These are phyloP conservation scores for Steatornis caripensis DNA, from an alignment of 2,113 vertebrate genomes.

Conservation along the genomic window DNA sequence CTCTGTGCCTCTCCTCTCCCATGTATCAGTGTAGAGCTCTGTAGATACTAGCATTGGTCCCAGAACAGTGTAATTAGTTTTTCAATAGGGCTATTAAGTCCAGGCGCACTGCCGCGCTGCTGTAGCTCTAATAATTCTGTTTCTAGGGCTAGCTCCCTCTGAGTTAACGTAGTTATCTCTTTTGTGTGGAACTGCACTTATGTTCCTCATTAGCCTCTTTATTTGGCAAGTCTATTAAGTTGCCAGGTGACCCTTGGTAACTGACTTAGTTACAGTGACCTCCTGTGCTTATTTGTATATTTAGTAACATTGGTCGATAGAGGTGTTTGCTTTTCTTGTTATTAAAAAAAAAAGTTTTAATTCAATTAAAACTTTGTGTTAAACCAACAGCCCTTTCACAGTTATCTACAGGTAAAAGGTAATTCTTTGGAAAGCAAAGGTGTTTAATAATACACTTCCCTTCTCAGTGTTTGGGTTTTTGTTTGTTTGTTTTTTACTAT, in stretches of 20 bases:
- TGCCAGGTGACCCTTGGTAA: neutral
- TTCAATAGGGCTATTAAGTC: conserved; percentile 19
- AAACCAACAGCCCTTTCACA: neutral
- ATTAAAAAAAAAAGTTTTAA: neutral
- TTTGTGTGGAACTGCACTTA: neutral
- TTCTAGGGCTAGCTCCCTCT: conserved; percentile 13
- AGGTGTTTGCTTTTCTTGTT: neutral
- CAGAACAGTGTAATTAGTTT: conserved; percentile 38
- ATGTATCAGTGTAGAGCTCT: neutral
- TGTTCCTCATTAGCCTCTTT: neutral
- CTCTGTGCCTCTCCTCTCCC: neutral
- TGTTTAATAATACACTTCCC: neutral
- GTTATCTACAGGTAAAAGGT: neutral
- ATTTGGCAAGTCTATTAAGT: neutral
- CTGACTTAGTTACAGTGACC: neutral
- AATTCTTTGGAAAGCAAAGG: neutral
- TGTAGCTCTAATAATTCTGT: conserved; percentile 2
- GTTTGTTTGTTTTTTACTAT: neutral
- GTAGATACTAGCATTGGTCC: neutral
- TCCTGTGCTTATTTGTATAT: neutral
- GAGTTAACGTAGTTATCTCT: neutral
- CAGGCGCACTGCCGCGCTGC: conserved; percentile 16
- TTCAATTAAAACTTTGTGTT: neutral
- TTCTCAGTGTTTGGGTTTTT: neutral
- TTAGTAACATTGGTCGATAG: neutral